Base-by-base conservation (phyloP, 2,797 vertebrate genomes). In the Numenius phaeopus region DNA sequence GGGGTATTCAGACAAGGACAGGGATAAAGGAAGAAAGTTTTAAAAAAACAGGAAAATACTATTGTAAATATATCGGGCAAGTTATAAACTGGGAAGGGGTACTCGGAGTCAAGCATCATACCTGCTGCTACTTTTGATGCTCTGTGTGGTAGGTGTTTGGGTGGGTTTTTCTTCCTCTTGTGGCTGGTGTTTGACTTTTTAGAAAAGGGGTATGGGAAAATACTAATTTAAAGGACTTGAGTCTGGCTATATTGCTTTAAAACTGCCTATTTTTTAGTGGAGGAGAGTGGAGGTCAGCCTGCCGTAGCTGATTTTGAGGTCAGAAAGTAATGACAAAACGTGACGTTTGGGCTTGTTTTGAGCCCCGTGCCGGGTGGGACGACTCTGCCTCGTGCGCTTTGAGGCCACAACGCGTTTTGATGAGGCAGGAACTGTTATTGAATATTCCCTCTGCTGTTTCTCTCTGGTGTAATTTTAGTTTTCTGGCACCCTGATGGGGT, bases 11-110 rank as follows among this genome's bases (percentile, higher is more conserved):
- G 72, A 57, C 76, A 75, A 89, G 87, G 89, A 65, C 42, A 4
- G 52, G 71, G 46, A 76, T 61, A 96, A 92, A 97, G 94, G 95
- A 96, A 97, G 91, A 96, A 83, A 91, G 58, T 59, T 91, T 46
- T 18, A 27, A 86, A 88, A 88, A 96, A 97, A 95, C 95, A 97
- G 96, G 96, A 96, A 97, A 95, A 89, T 94, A 65, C 85, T 64
- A 59, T 84, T 95, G 90, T 96, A 92, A 94, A 65, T 65, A 44
- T 83, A 86, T 91, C 12, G 2, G 76, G 58, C 84, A 80, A 87
- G 57, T 80, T 65, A 46, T 26, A 87, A 92, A 85, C 52, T 71
- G 57, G 24, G 32, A 94, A 76, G 95, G 92, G 89, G 89, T 67
- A 92, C 73, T 86, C 3, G 12, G 65, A 80, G 90, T 89, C 89